phyloP scores from a whole-genome alignment of 2,888 invertebrate genomes.

The Emmelina monodactyla region DNA sequence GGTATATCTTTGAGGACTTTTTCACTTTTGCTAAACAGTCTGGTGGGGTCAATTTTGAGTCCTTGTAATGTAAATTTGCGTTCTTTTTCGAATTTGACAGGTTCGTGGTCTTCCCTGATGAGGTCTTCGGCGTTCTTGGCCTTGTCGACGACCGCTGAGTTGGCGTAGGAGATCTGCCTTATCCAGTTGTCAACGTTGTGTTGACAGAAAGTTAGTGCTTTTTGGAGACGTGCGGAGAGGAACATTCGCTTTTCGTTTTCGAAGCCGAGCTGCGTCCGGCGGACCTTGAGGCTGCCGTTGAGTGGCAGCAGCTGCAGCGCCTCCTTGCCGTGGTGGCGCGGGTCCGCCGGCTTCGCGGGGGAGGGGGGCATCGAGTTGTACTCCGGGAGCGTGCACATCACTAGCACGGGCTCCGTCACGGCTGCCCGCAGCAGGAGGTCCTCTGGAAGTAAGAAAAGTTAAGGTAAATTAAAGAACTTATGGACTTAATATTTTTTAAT shows the following conservation, averaged over 20 bases:
- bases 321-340: constrained; percentile 62
- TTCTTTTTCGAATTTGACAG: constrained; percentile 60
- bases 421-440: constrained; percentile 69
- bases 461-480: no score
- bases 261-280: constrained; percentile 68
- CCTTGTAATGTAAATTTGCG: constrained; percentile 60
- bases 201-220: constrained; percentile 72
- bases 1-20: constrained; percentile 60
- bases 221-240: constrained; percentile 70
- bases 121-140: constrained; percentile 61
- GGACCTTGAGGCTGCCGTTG: constrained; percentile 41
- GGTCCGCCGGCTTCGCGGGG: constrained; percentile 61
- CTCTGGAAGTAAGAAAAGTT: no score
- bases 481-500: no score
- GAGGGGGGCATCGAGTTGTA: constrained; percentile 50
- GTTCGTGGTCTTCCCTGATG: constrained; percentile 61
- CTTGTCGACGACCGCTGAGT: constrained; percentile 41
- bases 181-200: constrained; percentile 71
- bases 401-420: constrained; percentile 70
- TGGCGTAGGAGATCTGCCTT: constrained; percentile 66
- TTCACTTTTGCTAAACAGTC: constrained; percentile 59
- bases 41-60: constrained; percentile 54
- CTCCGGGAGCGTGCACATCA: constrained; percentile 70
- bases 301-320: constrained; percentile 57
- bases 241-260: constrained; percentile 70